Evolutionary conservation across 2,888 invertebrate genomes (phyloP), one percentile per base, ranked within the genome.

Genomic region (Catonia carolina): DNA sequence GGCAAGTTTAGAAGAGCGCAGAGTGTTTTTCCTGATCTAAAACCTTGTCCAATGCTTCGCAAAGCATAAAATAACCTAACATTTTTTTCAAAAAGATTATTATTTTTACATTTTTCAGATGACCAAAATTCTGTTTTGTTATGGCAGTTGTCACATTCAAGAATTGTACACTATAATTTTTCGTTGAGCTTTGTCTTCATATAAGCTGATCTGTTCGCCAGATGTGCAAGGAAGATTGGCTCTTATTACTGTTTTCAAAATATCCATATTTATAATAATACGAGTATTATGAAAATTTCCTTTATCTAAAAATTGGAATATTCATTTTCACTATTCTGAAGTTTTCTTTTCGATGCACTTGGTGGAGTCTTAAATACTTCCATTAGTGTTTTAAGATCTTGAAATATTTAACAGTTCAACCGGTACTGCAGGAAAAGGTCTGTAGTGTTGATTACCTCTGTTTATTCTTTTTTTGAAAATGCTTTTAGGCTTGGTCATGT

Each of bases 401-500:
- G 5, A 27, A 27, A 27, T 37, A 14, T 37, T 15, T 15, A 37
- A n/a, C n/a, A 37, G 37, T 37, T 37, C 37, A 37, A 15, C 37
- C 6, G 37, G 37, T 37, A 6, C 15, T 37, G 27, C 8, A 27
- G 27, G n/a, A n/a, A n/a, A n/a, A n/a, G n/a, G n/a, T n/a, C n/a
- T n/a, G n/a, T n/a, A n/a, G n/a, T n/a, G n/a, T 33, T n/a, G n/a
- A n/a, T n/a, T n/a, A n/a, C n/a, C n/a, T n/a, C n/a, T n/a, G n/a
- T n/a, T n/a, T n/a, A n/a, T 33, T 33, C 33, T 33, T 37, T 37
- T 37, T 37, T 37, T 37, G 15, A 37, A 37, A 37, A 37, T 15
- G n/a, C 37, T 15, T 37, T 37, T 37, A 15, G 37, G 5, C 15
- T 37, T 37, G n/a, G 5, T 10, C 37, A 37, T 37, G 14, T 15